These are phyloP conservation scores for Exephanes ischioxanthus DNA, from an alignment of 2,888 invertebrate genomes.

Conservation along the genomic window DNA sequence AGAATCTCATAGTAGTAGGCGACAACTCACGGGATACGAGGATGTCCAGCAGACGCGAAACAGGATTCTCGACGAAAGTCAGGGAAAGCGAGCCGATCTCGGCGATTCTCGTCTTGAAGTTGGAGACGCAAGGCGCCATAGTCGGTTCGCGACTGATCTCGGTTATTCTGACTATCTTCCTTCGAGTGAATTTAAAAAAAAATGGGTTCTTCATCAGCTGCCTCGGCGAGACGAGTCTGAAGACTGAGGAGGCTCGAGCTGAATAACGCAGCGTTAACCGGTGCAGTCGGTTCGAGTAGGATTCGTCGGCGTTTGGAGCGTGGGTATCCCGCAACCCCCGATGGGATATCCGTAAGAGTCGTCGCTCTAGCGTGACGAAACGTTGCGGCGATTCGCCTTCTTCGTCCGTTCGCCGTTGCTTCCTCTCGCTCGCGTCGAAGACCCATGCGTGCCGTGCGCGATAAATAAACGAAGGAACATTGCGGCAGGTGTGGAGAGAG, in stretches of 20 bases:
- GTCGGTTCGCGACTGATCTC: too few relatives aligned
- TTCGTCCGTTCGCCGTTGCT: constrained; percentile 36
- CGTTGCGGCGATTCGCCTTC: constrained; percentile 57
- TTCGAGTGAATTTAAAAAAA: background rate
- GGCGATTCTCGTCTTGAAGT: constrained; percentile 48
- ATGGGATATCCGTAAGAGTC: constrained; percentile 71
- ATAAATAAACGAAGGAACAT: constrained; percentile 53
- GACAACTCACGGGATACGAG: constrained; percentile 51
- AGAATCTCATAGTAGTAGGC: background rate
- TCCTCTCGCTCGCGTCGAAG: constrained; percentile 46
- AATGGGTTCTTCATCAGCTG: background rate
- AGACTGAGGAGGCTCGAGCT: constrained; percentile 40
- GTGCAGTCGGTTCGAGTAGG: constrained; percentile 39
- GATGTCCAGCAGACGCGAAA: constrained; percentile 52
- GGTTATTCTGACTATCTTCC: background rate
- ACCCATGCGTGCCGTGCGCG: constrained; percentile 43
- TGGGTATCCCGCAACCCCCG: constrained; percentile 67
- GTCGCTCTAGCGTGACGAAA: constrained; percentile 73
- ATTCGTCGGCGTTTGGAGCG: constrained; percentile 18
- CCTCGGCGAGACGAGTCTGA: constrained; percentile 23
- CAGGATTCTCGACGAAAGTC: constrained; percentile 50
- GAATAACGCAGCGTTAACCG: constrained; percentile 33
- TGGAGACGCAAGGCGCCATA: constrained; percentile 46
- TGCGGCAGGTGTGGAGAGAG: constrained; percentile 51
- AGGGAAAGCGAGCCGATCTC: constrained; percentile 48